Evolutionary conservation across 2,797 vertebrate genomes (phyloP).

Genomic region (Carapus acus): DNA sequence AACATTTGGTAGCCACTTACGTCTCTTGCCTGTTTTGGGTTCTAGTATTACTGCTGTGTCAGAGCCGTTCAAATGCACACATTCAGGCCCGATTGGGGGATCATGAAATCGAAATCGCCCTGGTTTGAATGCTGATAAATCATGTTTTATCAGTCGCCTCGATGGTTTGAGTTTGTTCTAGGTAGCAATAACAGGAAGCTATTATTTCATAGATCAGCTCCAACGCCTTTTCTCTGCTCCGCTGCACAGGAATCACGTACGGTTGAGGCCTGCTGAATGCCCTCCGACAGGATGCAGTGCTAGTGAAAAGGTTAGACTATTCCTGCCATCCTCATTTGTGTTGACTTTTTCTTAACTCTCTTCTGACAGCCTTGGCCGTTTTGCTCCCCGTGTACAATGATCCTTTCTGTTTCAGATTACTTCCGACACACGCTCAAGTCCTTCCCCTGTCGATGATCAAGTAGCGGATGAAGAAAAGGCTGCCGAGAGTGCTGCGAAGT

Average conservation of each 20-base stretch:
- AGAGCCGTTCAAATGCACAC: no score
- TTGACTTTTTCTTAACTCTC: neutral
- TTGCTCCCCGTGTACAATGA: neutral
- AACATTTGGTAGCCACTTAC: no score
- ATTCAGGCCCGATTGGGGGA: no score
- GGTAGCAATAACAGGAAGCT: neutral
- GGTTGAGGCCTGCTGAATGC: slow-evolving; percentile 55
- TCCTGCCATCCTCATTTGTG: neutral
- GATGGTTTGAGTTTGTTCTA: no score
- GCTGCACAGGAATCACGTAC: slow-evolving; percentile 58
- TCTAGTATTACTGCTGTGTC: no score
- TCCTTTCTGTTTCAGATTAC: slow-evolving; percentile 26
- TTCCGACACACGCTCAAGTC: slow-evolving; percentile 46
- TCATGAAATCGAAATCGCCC: no score
- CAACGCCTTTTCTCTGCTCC: slow-evolving; percentile 1
- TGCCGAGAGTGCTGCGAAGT: slow-evolving; percentile 29
- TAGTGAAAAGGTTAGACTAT: slow-evolving; percentile 55
- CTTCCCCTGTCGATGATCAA: slow-evolving; percentile 44
- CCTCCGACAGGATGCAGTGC: slow-evolving; percentile 27
- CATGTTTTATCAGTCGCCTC: no score
- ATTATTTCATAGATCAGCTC: slow-evolving; percentile 3
- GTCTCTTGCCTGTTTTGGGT: no score
- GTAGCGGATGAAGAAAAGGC: slow-evolving; percentile 34
- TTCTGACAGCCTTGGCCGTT: neutral
- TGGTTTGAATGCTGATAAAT: no score